Evolutionary conservation across 2,797 vertebrate genomes (phyloP).

Genomic region (Euphonia xanthogaster): DNA sequence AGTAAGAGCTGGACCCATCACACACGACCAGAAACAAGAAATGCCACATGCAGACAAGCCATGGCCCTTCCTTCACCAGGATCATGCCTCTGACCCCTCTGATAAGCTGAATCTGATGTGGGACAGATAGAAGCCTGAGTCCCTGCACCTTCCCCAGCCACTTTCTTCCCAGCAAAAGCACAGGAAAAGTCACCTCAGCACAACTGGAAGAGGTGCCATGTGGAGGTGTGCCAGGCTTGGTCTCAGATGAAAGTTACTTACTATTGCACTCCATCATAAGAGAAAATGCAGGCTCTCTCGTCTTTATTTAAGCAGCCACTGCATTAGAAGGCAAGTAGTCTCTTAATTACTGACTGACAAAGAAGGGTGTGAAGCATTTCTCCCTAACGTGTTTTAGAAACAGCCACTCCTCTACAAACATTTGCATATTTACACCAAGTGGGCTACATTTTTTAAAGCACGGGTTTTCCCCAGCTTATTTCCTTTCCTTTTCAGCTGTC

Average conservation of each 20-base stretch:
- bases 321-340: background rate
- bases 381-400: background rate
- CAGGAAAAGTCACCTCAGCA: background rate
- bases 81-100: background rate
- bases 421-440: background rate
- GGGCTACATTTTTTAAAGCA: background rate
- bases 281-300: background rate
- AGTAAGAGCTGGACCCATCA: background rate
- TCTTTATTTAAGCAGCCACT: background rate
- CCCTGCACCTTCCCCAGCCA: background rate
- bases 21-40: background rate
- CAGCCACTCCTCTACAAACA: background rate
- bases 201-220: background rate
- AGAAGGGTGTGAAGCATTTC: slow-evolving; percentile 10
- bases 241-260: background rate
- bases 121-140: background rate
- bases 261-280: background rate
- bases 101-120: background rate
- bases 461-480: background rate
- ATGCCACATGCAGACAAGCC: background rate
- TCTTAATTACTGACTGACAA: background rate
- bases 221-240: background rate
- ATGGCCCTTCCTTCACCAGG: background rate
- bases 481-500: background rate
- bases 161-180: background rate